These are phyloP conservation scores for Myioborus melanocephalus DNA, from an alignment of 2,797 vertebrate species.

Conservation along the genomic window DNA sequence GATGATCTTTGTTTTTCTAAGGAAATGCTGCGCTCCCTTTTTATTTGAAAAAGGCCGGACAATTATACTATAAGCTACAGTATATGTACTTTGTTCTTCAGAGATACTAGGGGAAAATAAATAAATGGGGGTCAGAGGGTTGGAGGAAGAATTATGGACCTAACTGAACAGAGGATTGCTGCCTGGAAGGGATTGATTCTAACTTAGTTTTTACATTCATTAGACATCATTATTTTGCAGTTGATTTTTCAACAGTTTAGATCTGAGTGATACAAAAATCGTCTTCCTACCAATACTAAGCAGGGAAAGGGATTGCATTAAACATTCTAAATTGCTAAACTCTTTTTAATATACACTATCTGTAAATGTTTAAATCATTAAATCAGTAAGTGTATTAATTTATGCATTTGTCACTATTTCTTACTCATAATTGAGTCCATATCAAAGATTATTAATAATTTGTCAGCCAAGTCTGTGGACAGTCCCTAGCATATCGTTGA, in stretches of 20 bases:
- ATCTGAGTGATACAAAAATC: neutral
- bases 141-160: neutral
- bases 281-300: neutral
- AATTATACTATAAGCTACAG: neutral
- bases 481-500: neutral
- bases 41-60: neutral
- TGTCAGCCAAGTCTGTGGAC: neutral
- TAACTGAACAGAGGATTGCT: neutral
- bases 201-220: neutral
- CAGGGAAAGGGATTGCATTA: neutral
- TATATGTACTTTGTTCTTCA: neutral
- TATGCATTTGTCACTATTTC: neutral
- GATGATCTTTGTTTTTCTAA: neutral
- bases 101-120: neutral
- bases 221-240: neutral
- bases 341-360: neutral
- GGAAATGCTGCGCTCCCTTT: neutral
- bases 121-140: accelerated
- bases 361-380: neutral
- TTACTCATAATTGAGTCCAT: neutral
- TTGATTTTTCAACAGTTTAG: neutral
- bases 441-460: conserved; percentile 11
- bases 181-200: neutral
- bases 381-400: neutral
- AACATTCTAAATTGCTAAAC: neutral